Conservation (phyloP, 2,797 vertebrate genomes). For the Tokudaia muenninki region DNA sequence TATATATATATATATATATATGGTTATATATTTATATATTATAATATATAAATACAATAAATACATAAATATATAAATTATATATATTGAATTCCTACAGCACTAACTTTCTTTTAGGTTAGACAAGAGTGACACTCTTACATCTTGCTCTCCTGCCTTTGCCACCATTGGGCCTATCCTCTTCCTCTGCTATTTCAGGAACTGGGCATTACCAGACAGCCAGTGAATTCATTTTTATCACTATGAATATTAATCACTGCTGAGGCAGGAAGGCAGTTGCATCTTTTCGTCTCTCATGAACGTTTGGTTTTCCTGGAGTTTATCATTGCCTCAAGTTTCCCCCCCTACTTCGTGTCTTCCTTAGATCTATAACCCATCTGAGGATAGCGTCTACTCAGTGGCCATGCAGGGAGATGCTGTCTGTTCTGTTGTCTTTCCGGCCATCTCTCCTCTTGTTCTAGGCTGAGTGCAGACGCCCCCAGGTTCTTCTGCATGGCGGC, state of each 20-base stretch:
- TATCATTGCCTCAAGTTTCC: background rate
- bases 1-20: too few species aligned
- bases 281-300: background rate
- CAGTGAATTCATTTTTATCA: background rate
- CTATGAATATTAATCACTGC: background rate
- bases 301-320: slow-evolving; percentile 40
- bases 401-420: background rate
- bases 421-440: background rate
- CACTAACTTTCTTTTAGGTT: background rate
- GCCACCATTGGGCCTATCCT: background rate
- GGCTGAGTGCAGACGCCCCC: too few species aligned
- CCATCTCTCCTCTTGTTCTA: background rate
- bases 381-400: background rate
- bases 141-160: too few species aligned
- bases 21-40: too few species aligned
- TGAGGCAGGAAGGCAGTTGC: background rate
- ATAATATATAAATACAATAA: too few species aligned
- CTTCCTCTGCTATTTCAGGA: background rate
- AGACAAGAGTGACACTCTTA: background rate
- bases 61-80: background rate
- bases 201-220: background rate
- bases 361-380: background rate
- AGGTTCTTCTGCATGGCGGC: background rate
- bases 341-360: background rate
- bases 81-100: too few species aligned